phyloP scores from a whole-genome alignment of 2,797 vertebrate genomes.

The Furcifer pardalis region DNA sequence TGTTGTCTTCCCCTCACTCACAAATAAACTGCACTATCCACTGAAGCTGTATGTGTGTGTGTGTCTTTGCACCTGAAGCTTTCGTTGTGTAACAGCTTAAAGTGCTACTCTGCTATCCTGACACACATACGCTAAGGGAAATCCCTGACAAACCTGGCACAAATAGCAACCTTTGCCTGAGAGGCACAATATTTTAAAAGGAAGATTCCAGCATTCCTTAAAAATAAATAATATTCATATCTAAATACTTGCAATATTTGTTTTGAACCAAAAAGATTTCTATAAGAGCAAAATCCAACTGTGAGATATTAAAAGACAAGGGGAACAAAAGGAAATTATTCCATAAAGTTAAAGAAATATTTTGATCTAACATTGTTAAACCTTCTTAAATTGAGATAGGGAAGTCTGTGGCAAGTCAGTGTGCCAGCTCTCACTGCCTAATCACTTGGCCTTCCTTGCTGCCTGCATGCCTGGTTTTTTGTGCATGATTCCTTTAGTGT shows the following conservation, averaged over 20 bases:
- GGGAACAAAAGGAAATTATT: conserved; percentile 16
- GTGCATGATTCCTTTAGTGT: neutral
- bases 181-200: too few species aligned
- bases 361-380: neutral
- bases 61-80: too few species aligned
- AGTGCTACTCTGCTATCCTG: too few species aligned
- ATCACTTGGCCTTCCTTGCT: neutral
- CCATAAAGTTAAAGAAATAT: conserved; percentile 14
- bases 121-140: too few species aligned
- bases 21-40: too few species aligned
- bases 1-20: too few species aligned
- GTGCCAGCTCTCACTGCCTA: neutral
- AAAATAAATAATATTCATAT: conserved; percentile 25
- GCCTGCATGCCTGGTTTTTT: neutral
- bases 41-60: too few species aligned
- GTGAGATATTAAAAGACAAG: neutral
- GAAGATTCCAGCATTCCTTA: conserved; percentile 32
- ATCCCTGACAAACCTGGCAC: too few species aligned
- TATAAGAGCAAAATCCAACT: conserved; percentile 26
- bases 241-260: conserved; percentile 23
- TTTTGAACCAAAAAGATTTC: conserved; percentile 21
- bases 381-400: neutral
- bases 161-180: too few species aligned
- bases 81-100: too few species aligned
- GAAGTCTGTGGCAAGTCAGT: neutral